A percentile compares a stretch with the other conserved stretches of the same genome.
These are phyloP conservation scores for Nezara viridula DNA, from an alignment of 2,888 invertebrate genomes.

Conservation along the genomic window DNA sequence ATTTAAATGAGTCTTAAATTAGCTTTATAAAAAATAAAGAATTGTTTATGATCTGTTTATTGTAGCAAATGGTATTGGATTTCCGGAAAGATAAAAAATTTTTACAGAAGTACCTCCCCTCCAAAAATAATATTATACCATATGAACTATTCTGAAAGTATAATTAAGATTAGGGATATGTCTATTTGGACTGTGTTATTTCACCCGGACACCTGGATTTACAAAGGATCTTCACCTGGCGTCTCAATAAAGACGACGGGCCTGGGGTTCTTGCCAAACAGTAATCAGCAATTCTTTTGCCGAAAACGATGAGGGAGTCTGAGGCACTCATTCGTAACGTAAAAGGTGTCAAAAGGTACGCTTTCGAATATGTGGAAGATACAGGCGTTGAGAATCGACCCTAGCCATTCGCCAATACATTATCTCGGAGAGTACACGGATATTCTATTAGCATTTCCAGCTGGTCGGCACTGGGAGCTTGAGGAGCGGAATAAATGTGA, in stretches of 20 bases:
- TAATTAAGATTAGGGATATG: too few species aligned
- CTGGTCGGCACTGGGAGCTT: slow-evolving; percentile 1
- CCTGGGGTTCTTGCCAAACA: not conserved
- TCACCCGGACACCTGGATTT: not conserved
- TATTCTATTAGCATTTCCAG: slow-evolving; percentile 38
- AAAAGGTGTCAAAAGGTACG: slow-evolving; percentile 20
- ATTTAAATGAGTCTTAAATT: too few species aligned
- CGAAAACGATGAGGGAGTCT: not conserved
- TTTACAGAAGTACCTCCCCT: too few species aligned
- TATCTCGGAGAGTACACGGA: not conserved
- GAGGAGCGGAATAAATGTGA: slow-evolving; percentile 20
- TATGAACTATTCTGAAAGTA: too few species aligned
- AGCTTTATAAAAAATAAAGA: too few species aligned
- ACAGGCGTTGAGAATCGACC: slow-evolving; percentile 12
- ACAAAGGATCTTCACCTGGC: not conserved
- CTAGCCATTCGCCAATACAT: not conserved
- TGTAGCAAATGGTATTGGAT: too few species aligned
- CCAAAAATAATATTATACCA: too few species aligned
- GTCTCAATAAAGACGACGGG: not conserved
- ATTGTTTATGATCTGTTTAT: too few species aligned
- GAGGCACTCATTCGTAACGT: not conserved
- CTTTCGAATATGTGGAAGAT: slow-evolving; percentile 38
- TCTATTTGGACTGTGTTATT: not conserved
- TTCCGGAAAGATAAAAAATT: too few species aligned
- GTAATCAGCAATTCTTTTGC: not conserved